These are phyloP conservation scores for Copsychus sechellarum DNA, from an alignment of 2,113 vertebrate genomes.

Conservation along the genomic window DNA sequence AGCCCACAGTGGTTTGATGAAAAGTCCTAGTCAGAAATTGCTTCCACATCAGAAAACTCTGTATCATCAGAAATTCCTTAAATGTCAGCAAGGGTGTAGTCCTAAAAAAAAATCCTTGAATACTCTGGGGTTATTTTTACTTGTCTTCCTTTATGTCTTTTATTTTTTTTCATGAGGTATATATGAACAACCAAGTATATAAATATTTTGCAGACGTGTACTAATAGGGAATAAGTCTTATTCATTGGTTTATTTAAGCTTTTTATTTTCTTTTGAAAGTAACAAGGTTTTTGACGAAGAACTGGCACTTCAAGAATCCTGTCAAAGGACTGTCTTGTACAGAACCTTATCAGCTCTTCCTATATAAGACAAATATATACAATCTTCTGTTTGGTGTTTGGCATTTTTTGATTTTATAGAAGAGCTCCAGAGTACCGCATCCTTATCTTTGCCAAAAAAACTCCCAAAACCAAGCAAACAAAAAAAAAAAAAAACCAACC, in stretches of 20 bases:
- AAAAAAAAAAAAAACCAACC: background rate
- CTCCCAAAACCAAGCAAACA: background rate
- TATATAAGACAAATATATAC: background rate
- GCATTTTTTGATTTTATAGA: background rate
- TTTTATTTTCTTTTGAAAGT: background rate
- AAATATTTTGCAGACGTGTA: background rate
- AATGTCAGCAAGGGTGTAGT: constrained; percentile 12
- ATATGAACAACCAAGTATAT: background rate
- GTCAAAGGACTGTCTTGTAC: background rate
- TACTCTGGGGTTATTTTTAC: background rate
- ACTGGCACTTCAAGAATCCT: background rate
- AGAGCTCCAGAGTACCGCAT: background rate
- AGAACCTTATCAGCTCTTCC: background rate
- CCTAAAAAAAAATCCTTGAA: background rate
- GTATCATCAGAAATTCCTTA: constrained; percentile 27
- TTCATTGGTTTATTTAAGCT: background rate
- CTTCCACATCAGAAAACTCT: constrained; percentile 20
- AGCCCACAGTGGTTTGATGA: background rate
- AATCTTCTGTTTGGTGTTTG: background rate
- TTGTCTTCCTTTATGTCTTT: background rate
- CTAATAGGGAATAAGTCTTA: background rate
- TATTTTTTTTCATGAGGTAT: background rate
- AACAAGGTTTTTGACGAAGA: background rate
- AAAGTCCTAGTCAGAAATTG: background rate
- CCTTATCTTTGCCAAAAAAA: background rate